Evolutionary conservation across 1,140 invertebrate genomes (phyloP).

Genomic region (Scaptomyza graminum): DNA sequence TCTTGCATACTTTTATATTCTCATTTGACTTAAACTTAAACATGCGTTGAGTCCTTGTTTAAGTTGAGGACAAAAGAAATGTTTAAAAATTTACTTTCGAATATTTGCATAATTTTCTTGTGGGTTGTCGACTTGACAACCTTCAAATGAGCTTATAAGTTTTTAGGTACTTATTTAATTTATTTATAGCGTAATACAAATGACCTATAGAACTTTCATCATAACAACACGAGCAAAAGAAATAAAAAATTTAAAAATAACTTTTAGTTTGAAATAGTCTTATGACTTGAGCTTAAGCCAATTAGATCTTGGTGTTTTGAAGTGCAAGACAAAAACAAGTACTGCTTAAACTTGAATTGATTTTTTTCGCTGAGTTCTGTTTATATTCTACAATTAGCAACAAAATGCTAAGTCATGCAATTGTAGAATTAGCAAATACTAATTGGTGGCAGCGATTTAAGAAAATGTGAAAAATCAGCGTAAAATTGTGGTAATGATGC

Average conservation of each 20-base stretch:
- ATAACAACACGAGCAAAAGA: neutral
- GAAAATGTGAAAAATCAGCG: conserved; percentile 57
- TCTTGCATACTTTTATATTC: neutral
- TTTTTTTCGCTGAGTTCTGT: neutral
- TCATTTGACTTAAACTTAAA: conserved; percentile 4
- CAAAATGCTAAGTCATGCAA: conserved; percentile 22
- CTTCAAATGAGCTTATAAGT: conserved; percentile 3
- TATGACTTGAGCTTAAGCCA: neutral
- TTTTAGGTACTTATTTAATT: conserved; percentile 7
- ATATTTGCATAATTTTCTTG: neutral
- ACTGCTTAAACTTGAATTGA: too few species aligned
- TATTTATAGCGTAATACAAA: neutral
- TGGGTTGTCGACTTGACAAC: neutral
- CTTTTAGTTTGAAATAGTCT: neutral
- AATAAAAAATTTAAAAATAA: neutral
- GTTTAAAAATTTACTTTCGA: neutral
- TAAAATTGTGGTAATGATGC: conserved; percentile 64
- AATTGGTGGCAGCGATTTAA: conserved; percentile 16
- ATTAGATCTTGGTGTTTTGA: neutral
- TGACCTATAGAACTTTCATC: neutral
- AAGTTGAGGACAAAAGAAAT: neutral
- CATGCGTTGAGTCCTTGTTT: neutral
- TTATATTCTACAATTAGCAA: neutral
- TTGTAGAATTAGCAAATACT: conserved; percentile 20
- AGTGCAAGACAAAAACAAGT: neutral